Percentiles rank a stretch among this genome's conserved stretches.
Conservation (phyloP, 2,888 invertebrate genomes). For the Eudemis profundana region DNA sequence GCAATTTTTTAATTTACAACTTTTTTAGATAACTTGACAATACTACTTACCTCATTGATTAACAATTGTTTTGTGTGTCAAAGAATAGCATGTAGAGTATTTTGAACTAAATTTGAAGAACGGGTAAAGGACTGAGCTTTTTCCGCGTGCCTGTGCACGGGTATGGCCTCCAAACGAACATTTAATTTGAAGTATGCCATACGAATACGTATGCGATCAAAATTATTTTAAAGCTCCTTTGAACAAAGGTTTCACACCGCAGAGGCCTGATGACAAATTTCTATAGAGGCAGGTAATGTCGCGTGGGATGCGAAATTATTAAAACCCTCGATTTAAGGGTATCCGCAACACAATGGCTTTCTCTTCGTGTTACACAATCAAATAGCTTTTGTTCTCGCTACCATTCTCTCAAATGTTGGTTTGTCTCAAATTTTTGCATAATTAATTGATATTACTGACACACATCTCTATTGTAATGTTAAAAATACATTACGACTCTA, state of each 20-base stretch:
- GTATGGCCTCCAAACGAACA: no score
- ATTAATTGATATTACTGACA: slow-evolving; percentile 30
- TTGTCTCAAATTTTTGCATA: slow-evolving; percentile 30
- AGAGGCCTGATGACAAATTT: slow-evolving; percentile 35
- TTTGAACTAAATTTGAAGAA: no score
- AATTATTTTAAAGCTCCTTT: slow-evolving; percentile 24
- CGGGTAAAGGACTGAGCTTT: no score
- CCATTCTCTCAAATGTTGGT: slow-evolving; percentile 39
- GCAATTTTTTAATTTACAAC: no score
- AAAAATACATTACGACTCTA: background rate
- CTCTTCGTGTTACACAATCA: slow-evolving; percentile 36
- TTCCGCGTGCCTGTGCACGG: no score
- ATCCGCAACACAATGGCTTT: slow-evolving; percentile 37
- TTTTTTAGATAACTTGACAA: no score
- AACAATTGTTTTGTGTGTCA: no score
- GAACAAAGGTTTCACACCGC: slow-evolving; percentile 29
- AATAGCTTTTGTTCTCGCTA: slow-evolving; percentile 40
- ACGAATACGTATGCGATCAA: slow-evolving; percentile 2
- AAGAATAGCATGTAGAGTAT: no score
- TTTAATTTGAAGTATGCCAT: background rate
- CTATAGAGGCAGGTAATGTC: slow-evolving; percentile 35
- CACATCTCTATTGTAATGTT: background rate
- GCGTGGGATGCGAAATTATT: slow-evolving; percentile 34
- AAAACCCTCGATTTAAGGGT: slow-evolving; percentile 38
- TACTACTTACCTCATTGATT: no score